These are phyloP conservation scores for Cyclura pinguis DNA, from an alignment of 2,797 vertebrate species.

Conservation along the genomic window DNA sequence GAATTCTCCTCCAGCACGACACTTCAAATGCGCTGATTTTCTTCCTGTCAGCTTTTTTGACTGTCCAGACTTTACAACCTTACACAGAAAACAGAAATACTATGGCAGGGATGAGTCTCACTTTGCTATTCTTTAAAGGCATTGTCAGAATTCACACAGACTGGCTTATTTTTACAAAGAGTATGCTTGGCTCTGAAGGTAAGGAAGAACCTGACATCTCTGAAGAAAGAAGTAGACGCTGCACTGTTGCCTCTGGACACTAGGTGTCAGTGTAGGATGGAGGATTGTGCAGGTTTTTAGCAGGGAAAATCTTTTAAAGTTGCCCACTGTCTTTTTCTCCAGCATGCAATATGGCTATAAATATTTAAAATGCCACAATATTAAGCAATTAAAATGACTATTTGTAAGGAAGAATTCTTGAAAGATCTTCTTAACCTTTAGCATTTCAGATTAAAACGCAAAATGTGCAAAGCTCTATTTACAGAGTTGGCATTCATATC, in stretches of 20 bases:
- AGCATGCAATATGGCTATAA: slow-evolving; percentile 43
- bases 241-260: slow-evolving; percentile 59
- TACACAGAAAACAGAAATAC: too few species aligned
- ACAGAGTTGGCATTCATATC: slow-evolving; percentile 57
- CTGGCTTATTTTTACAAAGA: not conserved
- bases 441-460: slow-evolving; percentile 53
- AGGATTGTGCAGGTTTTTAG: slow-evolving; percentile 33
- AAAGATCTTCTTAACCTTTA: slow-evolving; percentile 61
- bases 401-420: slow-evolving; percentile 57
- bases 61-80: too few species aligned
- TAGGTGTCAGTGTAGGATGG: slow-evolving; percentile 82
- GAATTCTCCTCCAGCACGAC: too few species aligned
- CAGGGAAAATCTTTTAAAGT: rapidly evolving
- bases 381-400: slow-evolving; percentile 71
- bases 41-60: too few species aligned
- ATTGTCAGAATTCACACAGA: not conserved
- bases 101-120: too few species aligned
- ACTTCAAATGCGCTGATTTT: too few species aligned
- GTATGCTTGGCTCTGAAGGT: not conserved
- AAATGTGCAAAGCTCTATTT: slow-evolving; percentile 58
- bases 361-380: slow-evolving; percentile 73
- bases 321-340: slow-evolving; percentile 28
- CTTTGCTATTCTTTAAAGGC: not conserved
- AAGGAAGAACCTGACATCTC: not conserved
- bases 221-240: not conserved